Base-by-base conservation (phyloP, 1,140 invertebrate species). In the Brachionus asplanchnoidis region DNA sequence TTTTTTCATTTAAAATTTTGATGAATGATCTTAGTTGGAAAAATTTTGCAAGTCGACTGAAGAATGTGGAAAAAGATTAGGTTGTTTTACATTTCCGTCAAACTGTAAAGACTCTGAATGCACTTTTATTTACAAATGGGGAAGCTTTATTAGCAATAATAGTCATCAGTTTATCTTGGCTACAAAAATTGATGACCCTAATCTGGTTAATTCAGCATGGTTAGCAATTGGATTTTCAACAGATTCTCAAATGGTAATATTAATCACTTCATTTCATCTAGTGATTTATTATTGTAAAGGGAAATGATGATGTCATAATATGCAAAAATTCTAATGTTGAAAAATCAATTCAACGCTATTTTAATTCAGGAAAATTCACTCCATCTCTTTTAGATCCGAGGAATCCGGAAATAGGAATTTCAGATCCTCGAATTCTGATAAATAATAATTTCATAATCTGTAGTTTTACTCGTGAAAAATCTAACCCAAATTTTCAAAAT, bases 271-370 rank as follows among this genome's bases (percentile, higher is more conserved):
- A 17, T 80, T 36, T 53, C 11, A 8, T 26, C 6, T 20, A 9
- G 53, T 7, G 2, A n/a, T 53, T 80, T n/a, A 0, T 73, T 42
- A 42, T 9, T 14, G n/a, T 17, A 17, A 73, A 73, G 79, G 53
- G 79, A 32, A 82, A 82, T 65, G 79, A 82, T 44, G 79, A 82
- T 44, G 79, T 82, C 3, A 26, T 82, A 26, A 60, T 82, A n/a
- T 82, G 79, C 53, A 82, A 82, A 28, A 82, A 68, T 46, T 40
- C 53, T 11, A 32, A n/a, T 44, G 20, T 11, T 6, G 53, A 60
- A 65, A 68, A 28, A 65, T 82, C 79, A n/a, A 40, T 82, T 65
- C 79, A 82, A 46, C 50, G 60, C n/a, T 42, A 42, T 40, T 65
- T 60, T 42, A 82, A 82, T 26, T 65, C 23, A 11, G 53, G 53